A percentile compares a stretch with the other conserved stretches of the same genome.
phyloP scores from a whole-genome alignment of 1,140 invertebrate species.

The Rhagoletis zephyria region DNA sequence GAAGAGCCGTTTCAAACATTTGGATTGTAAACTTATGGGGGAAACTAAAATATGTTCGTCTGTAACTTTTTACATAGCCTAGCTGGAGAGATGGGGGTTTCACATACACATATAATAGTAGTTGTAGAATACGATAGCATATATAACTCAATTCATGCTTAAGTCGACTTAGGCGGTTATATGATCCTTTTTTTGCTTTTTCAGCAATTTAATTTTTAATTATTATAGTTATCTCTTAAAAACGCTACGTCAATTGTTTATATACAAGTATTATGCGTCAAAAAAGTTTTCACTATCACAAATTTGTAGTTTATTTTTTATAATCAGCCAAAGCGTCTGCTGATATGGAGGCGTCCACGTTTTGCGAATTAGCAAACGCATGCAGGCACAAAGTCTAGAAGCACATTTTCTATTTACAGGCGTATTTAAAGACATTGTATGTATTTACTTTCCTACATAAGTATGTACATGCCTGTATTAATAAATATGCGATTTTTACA shows the following conservation, averaged over 20 bases:
- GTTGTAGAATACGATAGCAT: neutral
- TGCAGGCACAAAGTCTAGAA: conserved; percentile 25
- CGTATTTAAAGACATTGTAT: neutral
- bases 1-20: no score
- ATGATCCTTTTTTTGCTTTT: no score
- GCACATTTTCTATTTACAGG: neutral
- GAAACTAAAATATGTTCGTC: no score
- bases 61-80: no score
- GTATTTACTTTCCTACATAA: neutral
- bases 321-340: neutral
- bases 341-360: conserved; percentile 12
- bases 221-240: no score
- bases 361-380: neutral
- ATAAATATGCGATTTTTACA: no score
- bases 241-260: neutral
- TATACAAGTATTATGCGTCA: neutral
- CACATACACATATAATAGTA: neutral
- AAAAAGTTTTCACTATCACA: conserved; percentile 1
- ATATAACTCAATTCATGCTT: neutral
- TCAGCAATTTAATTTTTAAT: no score
- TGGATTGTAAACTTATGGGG: no score
- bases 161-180: no score
- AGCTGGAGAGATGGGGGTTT: neutral
- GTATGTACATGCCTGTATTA: no score
- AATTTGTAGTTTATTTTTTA: conserved; percentile 11